These are phyloP conservation scores for Dynastes grantii DNA, from an alignment of 2,888 invertebrate species.

Conservation along the genomic window DNA sequence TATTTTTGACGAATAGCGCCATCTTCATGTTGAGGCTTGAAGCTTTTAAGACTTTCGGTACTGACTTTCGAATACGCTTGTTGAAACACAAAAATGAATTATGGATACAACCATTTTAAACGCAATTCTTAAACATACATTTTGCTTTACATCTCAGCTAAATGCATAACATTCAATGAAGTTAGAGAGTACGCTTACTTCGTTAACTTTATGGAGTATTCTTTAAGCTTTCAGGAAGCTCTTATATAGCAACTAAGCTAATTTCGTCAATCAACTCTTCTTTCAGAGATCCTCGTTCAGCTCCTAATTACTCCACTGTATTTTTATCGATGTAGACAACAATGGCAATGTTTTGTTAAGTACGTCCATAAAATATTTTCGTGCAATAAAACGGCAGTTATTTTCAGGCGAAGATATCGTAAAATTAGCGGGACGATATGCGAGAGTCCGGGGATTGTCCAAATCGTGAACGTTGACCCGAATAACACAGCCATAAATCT, in stretches of 20 bases:
- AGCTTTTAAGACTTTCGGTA: no score
- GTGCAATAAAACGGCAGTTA: constrained; percentile 5
- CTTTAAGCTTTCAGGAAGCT: neutral
- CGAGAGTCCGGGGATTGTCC: neutral
- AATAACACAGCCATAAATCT: constrained; percentile 28
- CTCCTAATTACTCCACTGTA: neutral
- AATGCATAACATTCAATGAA: no score
- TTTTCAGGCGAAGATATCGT: neutral
- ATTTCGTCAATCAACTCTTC: neutral
- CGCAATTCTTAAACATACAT: no score
- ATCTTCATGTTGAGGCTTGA: no score
- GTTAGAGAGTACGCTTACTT: no score
- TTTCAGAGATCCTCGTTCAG: neutral
- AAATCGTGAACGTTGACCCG: constrained; percentile 36
- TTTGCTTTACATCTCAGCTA: no score
- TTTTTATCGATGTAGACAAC: constrained; percentile 9
- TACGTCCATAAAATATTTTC: neutral
- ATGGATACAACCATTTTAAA: no score
- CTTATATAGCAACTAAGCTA: neutral
- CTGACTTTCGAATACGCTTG: no score
- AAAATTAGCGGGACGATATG: constrained; percentile 13
- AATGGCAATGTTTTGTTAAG: neutral
- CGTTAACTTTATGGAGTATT: neutral
- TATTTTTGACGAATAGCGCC: no score
- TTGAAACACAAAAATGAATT: no score